Evolutionary conservation across 2,888 invertebrate genomes (phyloP), one percentile per base, ranked within the genome.

Genomic region (Acanthococcus lagerstroemiae): DNA sequence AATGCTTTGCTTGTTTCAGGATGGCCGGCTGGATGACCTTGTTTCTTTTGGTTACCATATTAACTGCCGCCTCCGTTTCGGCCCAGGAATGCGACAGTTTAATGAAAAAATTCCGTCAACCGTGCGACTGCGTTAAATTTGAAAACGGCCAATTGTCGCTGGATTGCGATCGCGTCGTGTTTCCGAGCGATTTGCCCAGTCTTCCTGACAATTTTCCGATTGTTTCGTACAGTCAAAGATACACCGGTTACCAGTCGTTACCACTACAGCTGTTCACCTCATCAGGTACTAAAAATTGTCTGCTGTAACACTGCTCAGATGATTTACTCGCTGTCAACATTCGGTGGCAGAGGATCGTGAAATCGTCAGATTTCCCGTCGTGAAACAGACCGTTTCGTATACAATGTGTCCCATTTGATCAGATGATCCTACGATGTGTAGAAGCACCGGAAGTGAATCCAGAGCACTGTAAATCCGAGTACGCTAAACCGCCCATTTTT

Each of bases 81-180:
- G 52, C 63, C 27, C 61, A 67, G 45, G 63, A 61, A n/a, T 73
- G 73, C 58, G 71, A 71, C 56, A 68, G 70, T 25, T 67, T 73
- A 7, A 61, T 69, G 27, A 55, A 68, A 12, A 70, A 69, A 60
- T 67, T 73, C 22, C 70, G 71, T 50, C 71, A 72, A 61, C 72
- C 73, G 1, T 73, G 73, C 67, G 61, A 67, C 17, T 72, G 72
- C 57, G 63, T 68, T 19, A 65, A 69, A 52, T 65, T 69, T 19
- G 55, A 65, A 24, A 70, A 70, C 15, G 70, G 69, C 6, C 70
- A 71, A 48, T 63, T 72, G 44, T 70, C 68, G 71, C 84, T 91
- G 81, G 83, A 92, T 76, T 93, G 93, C 75, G 91, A 93, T 78
- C 78, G 83, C 7, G 84, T 90, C 24, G 88, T 90, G 26, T 90